Evolutionary conservation across 2,113 vertebrate genomes (phyloP), one percentile per base, ranked within the genome.

Genomic region (Equus przewalskii): DNA sequence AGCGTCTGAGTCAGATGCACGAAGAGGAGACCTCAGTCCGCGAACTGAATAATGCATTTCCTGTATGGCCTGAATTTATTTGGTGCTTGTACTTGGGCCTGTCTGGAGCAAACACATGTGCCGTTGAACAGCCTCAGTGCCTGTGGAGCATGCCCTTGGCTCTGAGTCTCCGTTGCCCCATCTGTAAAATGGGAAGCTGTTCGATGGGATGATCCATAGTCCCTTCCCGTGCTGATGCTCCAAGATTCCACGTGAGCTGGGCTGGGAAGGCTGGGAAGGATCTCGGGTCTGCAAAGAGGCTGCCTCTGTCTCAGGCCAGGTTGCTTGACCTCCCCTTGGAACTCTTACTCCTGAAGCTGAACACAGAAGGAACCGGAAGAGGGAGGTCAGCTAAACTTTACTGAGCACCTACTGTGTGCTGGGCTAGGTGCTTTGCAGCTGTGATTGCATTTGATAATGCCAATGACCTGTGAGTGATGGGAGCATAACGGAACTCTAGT

Each of bases 51-150:
- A 93, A 81, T 18, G 41, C 76, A 90, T 97, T 97, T 98, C 97
- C 97, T 98, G 97, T 87, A 92, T 65, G 95, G 95, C 92, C 96
- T 95, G 94, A 69, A 88, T 97, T 97, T 96, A 91, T 93, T 97
- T 88, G 86, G 79, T 84, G 82, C 67, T 95, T 97, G 33, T 87
- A 80, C 46, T 81, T 10, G 75, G 90, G 89, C 81, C 87, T 81
- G 94, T 88, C 90, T 81, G 65, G 75, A 87, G 80, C 70, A 62
- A 75, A 96, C 90, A 90, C 75, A 78, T 16, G 49, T 0, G 7
- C 82, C 95, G 65, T 44, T 92, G 89, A 93, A 46, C 54, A 72
- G n/a, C 41, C 75, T 95, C 14, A 16, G 44, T 92, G 76, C 72
- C 64, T 33, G 62, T 26, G 69, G 82, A 22, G 36, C 12, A 4